Percentiles rank a stretch among this genome's conserved stretches.
Conservation (phyloP, 2,113 vertebrate species). For the Ciconia stormi region DNA sequence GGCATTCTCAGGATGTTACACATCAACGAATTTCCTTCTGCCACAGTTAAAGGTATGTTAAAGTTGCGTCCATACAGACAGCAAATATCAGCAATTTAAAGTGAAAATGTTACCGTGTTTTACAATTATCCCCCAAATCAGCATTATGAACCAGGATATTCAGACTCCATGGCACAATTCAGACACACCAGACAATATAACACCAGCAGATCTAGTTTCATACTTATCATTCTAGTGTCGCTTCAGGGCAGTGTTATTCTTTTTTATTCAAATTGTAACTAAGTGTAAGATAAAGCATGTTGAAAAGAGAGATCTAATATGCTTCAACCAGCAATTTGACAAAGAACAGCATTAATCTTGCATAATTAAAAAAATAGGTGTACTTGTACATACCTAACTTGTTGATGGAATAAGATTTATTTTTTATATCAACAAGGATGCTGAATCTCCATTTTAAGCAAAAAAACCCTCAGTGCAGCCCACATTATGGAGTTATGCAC, state of each 20-base stretch:
- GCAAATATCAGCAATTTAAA: neutral
- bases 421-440: neutral
- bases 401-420: neutral
- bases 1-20: neutral
- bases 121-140: neutral
- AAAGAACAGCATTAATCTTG: neutral
- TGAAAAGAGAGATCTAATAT: neutral
- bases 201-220: neutral
- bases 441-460: neutral
- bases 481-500: neutral
- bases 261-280: neutral
- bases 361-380: neutral
- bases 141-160: neutral
- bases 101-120: neutral
- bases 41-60: neutral
- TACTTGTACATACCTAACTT: neutral
- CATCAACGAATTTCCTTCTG: neutral
- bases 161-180: neutral
- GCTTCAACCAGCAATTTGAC: neutral
- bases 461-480: neutral
- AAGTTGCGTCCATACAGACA: neutral
- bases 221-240: neutral
- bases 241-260: neutral
- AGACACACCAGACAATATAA: neutral
- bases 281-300: neutral